Percentiles rank a stretch among this genome's conserved stretches.
Conservation (phyloP, 2,888 invertebrate genomes). For the Chloroclysta siterata region DNA sequence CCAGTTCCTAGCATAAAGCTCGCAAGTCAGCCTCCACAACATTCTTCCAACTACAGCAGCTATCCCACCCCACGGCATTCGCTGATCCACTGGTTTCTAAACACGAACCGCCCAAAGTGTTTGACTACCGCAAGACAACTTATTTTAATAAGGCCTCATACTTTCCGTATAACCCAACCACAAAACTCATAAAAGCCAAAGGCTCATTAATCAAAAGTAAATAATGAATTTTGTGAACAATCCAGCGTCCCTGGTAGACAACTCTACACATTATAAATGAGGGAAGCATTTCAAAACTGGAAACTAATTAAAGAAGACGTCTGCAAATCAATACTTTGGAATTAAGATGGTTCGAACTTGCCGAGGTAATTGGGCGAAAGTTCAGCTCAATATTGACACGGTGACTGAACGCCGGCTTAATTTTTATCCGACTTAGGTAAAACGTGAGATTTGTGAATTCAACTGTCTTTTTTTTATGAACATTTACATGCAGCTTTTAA, state of each 20-base stretch:
- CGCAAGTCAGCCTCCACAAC: too few species aligned
- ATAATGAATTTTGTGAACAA: constrained; percentile 43
- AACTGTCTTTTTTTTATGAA: too few species aligned
- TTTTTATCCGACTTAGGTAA: background rate
- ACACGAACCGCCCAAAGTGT: background rate
- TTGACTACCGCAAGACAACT: background rate
- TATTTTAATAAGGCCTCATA: background rate
- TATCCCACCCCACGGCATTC: too few species aligned
- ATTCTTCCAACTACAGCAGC: too few species aligned
- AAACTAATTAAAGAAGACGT: constrained; percentile 77
- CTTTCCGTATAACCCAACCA: constrained; percentile 10
- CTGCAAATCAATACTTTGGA: constrained; percentile 74
- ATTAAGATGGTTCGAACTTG: constrained; percentile 71
- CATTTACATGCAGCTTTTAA: too few species aligned
- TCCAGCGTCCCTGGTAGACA: constrained; percentile 39
- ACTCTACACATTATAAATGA: constrained; percentile 74
- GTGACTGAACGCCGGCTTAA: constrained; percentile 49
- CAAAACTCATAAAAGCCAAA: constrained; percentile 34
- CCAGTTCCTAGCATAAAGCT: too few species aligned
- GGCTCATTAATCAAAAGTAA: constrained; percentile 44
- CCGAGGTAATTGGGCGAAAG: constrained; percentile 78
- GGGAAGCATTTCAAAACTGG: constrained; percentile 65
- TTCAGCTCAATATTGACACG: constrained; percentile 73
- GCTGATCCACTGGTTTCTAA: background rate
- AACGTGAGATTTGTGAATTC: background rate